Percentiles rank a stretch among this genome's conserved stretches.
These are phyloP conservation scores for Carduelis carduelis DNA, from an alignment of 2,797 vertebrate species.

Conservation along the genomic window DNA sequence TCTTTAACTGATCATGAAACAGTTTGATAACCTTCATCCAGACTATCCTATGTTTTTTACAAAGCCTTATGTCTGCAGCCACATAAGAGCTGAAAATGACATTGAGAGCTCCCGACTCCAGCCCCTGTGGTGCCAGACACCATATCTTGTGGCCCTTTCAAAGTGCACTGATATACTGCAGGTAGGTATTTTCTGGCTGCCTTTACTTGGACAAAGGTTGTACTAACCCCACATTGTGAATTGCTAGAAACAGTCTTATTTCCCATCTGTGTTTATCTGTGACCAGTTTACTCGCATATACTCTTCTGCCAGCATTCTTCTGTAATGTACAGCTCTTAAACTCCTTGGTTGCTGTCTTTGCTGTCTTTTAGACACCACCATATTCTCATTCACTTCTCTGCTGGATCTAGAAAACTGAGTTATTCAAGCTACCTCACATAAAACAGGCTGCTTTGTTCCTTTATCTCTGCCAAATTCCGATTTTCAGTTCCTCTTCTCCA, in stretches of 20 bases:
- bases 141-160: neutral
- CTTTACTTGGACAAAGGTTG: neutral
- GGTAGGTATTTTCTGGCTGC: neutral
- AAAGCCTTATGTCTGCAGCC: neutral
- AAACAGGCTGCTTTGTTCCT: neutral
- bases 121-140: neutral
- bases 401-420: neutral
- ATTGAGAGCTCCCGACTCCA: fast-evolving
- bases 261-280: neutral
- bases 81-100: neutral
- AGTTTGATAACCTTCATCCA: neutral
- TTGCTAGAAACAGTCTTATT: neutral
- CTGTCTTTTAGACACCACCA: neutral
- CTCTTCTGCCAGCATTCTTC: neutral
- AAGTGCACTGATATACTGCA: neutral
- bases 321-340: neutral
- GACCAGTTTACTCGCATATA: neutral
- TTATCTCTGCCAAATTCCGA: neutral
- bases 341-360: neutral
- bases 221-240: neutral
- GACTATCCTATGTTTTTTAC: neutral
- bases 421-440: neutral
- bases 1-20: neutral
- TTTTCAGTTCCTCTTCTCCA: neutral
- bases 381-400: neutral